A percentile compares a stretch with the other conserved stretches of the same genome.
Evolutionary conservation across 2,113 vertebrate species (phyloP).

Genomic region (Saccopteryx leptura): DNA sequence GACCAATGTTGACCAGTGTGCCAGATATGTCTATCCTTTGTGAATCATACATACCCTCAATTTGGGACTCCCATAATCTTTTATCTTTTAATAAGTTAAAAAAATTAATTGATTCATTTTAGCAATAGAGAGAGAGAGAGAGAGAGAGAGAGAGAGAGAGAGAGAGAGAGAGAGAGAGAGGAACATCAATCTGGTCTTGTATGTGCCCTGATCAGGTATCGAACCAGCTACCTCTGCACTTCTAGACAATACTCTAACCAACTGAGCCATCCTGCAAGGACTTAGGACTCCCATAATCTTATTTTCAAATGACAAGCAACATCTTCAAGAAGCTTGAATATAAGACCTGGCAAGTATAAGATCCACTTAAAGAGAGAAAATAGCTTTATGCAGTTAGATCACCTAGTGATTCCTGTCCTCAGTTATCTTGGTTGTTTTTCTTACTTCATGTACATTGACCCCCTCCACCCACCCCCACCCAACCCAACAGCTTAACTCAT

Average conservation of each 20-base stretch:
- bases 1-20: neutral
- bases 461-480: neutral
- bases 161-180: too few relatives aligned
- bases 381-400: neutral
- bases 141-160: too few relatives aligned
- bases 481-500: neutral
- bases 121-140: too few relatives aligned
- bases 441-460: neutral
- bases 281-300: constrained; percentile 15
- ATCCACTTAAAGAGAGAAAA: neutral
- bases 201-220: too few relatives aligned
- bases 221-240: too few relatives aligned
- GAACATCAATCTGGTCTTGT: too few relatives aligned
- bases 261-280: too few relatives aligned
- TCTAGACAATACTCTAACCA: too few relatives aligned
- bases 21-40: neutral
- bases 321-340: constrained; percentile 26
- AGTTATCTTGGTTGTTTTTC: neutral
- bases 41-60: neutral
- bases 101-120: too few relatives aligned
- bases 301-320: neutral
- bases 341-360: neutral
- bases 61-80: constrained; percentile 22
- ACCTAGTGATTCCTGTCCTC: neutral
- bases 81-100: too few relatives aligned